Evolutionary conservation across 2,888 invertebrate genomes (phyloP).

Genomic region (Mayetiola destructor): DNA sequence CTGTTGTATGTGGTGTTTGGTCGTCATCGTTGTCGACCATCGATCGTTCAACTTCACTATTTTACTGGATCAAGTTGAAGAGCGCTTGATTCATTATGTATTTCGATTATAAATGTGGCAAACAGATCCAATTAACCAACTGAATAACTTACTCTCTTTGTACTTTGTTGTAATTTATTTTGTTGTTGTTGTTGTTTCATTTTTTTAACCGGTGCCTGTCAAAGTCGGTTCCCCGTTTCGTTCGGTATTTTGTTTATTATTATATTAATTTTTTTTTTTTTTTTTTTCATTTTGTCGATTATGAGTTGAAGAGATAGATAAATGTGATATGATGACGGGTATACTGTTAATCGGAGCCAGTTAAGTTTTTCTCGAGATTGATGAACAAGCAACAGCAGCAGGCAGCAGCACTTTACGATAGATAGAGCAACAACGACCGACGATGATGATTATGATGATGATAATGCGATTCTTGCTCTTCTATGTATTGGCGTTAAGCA

Average conservation of each 20-base stretch:
- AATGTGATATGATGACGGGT: conserved; percentile 6
- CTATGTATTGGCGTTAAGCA: no score
- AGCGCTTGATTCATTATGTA: conserved; percentile 1
- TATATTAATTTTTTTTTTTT: not conserved
- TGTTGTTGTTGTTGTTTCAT: not conserved
- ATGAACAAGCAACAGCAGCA: no score
- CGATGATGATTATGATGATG: no score
- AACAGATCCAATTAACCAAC: conserved; percentile 8
- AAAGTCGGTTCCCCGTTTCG: not conserved
- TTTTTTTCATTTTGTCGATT: not conserved
- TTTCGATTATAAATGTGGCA: conserved; percentile 4
- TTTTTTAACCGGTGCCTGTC: no score
- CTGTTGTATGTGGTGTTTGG: no score
- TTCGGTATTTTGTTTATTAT: not conserved
- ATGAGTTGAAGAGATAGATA: not conserved
- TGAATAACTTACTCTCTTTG: conserved; percentile 7
- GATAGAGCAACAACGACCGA: no score
- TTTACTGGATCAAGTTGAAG: not conserved
- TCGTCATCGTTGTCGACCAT: no score
- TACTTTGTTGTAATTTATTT: no score
- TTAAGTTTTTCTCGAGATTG: no score
- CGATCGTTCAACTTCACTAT: not conserved
- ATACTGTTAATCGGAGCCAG: conserved; percentile 3
- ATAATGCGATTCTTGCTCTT: no score
- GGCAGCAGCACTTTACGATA: no score